Evolutionary conservation across 2,113 vertebrate genomes (phyloP), one percentile per base, ranked within the genome.

Genomic region (Protobothrops flavoviridis): DNA sequence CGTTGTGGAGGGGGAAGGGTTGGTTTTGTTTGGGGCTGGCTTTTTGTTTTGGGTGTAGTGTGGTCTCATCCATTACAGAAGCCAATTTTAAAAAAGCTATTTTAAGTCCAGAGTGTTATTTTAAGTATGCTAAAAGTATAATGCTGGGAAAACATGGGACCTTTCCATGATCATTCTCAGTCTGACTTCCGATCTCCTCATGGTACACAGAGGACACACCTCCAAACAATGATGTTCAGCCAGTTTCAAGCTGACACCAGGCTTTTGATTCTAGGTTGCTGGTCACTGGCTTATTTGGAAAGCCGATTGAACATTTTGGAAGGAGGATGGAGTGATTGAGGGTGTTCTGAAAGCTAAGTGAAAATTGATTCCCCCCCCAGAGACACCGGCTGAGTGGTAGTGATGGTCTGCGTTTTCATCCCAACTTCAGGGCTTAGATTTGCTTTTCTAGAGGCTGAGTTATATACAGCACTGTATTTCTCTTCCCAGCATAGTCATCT

Each of bases 301-400:
- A 59, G 20, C 29, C 11, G 4, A 45, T 4, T n/a, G 56, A n/a
- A n/a, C n/a, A 26, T 81, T 89, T 3, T 23, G 26, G 33, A 17
- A 10, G 26, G 5, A 17, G 29, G 39, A 43, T 26, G 21, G 26
- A 26, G 17, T 3, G 29, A 64, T 7, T 21, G 56, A 50, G 69
- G 15, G n/a, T 39, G 6, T 81, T 81, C 33, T 81, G 74, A 43
- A 81, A 81, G 17, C 74, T 81, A 81, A 43, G n/a, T 43, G 64
- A 74, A 33, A 74, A 33, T 33, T n/a, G 29, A 74, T 33, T 2
- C 0, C 1, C 0, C 0, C 24, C 59, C 64, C 0, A 0, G 69
- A 13, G 6, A 81, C 33, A 81, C 17, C 21, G 74, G 21, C 33
- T 81, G 74, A 81, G 43, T 81, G 7, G 74, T 81, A 6, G 39